These are phyloP conservation scores for Exocentrus adspersus DNA, from an alignment of 2,888 invertebrate species.

Conservation along the genomic window DNA sequence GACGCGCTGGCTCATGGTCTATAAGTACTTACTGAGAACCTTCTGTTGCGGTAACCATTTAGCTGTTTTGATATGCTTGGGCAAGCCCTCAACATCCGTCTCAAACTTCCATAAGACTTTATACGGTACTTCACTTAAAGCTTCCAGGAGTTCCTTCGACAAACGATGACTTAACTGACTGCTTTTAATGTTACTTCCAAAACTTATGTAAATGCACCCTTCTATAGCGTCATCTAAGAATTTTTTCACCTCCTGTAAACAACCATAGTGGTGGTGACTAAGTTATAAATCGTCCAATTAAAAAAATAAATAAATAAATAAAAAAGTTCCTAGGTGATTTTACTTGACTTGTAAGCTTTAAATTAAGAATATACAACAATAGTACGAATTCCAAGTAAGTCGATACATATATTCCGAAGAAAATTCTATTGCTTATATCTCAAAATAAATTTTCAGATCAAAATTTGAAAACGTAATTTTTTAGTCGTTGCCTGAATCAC, in stretches of 20 bases:
- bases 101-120: constrained; percentile 61
- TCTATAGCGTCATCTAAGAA: constrained; percentile 52
- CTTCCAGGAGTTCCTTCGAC: constrained; percentile 50
- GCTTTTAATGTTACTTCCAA: constrained; percentile 57
- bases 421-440: too few species aligned
- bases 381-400: too few species aligned
- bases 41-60: constrained; percentile 37
- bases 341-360: too few species aligned
- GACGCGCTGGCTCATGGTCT: too few species aligned
- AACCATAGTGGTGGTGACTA: constrained; percentile 2
- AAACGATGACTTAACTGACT: constrained; percentile 50
- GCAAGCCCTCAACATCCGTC: constrained; percentile 35
- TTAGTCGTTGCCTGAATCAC: neutral
- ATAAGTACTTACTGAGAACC: constrained; percentile 37
- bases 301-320: too few species aligned
- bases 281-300: too few species aligned
- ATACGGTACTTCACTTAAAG: constrained; percentile 56
- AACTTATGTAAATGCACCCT: constrained; percentile 56
- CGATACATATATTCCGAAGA: too few species aligned
- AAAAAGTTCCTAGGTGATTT: too few species aligned
- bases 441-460: too few species aligned
- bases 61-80: constrained; percentile 33
- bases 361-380: too few species aligned
- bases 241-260: constrained; percentile 50
- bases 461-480: too few species aligned